Percentiles rank a stretch among this genome's conserved stretches.
Evolutionary conservation across 2,888 invertebrate genomes (phyloP).

Genomic region (Synergus gifuensis): DNA sequence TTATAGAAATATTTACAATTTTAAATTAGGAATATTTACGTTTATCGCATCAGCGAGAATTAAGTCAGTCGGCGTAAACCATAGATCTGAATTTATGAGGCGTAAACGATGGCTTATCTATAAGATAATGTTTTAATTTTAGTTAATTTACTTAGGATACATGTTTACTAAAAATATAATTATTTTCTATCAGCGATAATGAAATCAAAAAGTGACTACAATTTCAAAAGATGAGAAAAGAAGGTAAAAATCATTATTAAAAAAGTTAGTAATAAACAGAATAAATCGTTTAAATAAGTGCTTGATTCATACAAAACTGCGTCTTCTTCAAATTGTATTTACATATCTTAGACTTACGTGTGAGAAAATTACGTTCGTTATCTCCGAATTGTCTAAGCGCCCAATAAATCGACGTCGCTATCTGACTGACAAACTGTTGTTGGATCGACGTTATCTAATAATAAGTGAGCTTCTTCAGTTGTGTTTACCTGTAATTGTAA

Average conservation of each 20-base stretch:
- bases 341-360: not conserved
- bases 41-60: not conserved
- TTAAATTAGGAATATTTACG: slow-evolving; percentile 5
- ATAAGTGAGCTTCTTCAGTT: slow-evolving; percentile 69
- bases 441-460: slow-evolving; percentile 67
- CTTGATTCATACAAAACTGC: not conserved
- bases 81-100: slow-evolving; percentile 24
- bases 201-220: not conserved
- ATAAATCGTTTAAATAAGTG: not conserved
- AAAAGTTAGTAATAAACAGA: not conserved
- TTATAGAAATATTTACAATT: slow-evolving; percentile 39
- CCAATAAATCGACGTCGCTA: slow-evolving; percentile 69
- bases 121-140: not conserved
- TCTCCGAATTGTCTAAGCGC: slow-evolving; percentile 57
- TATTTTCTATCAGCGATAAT: not conserved
- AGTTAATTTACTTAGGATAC: not conserved
- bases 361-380: slow-evolving; percentile 6
- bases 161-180: not conserved
- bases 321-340: not conserved
- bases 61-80: slow-evolving; percentile 20
- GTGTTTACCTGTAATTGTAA: slow-evolving; percentile 67
- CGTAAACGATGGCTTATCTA: slow-evolving; percentile 14
- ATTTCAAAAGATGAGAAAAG: not conserved
- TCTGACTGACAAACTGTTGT: slow-evolving; percentile 65
- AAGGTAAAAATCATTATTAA: not conserved